Base-by-base conservation (phyloP, 2,113 vertebrate genomes). In the Isichthys henryi region DNA sequence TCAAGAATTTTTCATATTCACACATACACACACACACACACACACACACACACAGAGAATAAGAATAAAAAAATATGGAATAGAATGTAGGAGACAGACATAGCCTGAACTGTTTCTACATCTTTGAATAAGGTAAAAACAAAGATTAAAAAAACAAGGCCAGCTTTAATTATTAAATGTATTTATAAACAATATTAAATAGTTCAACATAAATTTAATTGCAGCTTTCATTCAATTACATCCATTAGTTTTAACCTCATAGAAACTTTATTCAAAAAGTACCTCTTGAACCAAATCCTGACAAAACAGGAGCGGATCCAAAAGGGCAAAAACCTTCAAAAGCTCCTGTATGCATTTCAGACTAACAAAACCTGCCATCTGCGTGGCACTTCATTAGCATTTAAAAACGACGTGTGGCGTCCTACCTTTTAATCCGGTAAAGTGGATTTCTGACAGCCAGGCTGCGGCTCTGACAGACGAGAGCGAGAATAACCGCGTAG, bases 371-470 rank as follows among this genome's bases (percentile, higher is more conserved):
- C 10, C 21, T 82, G 21, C 7, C 19, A 21, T 45, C 9, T 31
- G 50, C 39, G 35, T 17, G 43, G 45, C 53, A 49, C 17, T 49
- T 82, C 35, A 83, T 50, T 56, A 66, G 4, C 17, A 62, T 84
- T 53, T 50, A 31, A 80, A 62, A 83, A 62, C 66, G n/a, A 88
- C 43, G 43, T 31, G 58, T 52, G 0, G 43, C 50, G 89, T 94
- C 96, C 91, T 93, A 99, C 98, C 98, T 97, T 94, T 97, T 96
- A 53, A 96, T 96, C 91, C 95, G 92, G 56, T 95, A 91, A 45
- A 96, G 94, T 4, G 95, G 92, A 90, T 92, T 95, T 90, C 94
- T 95, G 93, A 94, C 94, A 62, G 93, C 95, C 94, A 92, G 87
- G 90, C 96, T 94, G 93, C 94, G 92, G 94, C 95, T 95, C 52